Evolutionary conservation across 2,888 invertebrate species (phyloP), one percentile per base, ranked within the genome.

Genomic region (Platypus cylindrus): DNA sequence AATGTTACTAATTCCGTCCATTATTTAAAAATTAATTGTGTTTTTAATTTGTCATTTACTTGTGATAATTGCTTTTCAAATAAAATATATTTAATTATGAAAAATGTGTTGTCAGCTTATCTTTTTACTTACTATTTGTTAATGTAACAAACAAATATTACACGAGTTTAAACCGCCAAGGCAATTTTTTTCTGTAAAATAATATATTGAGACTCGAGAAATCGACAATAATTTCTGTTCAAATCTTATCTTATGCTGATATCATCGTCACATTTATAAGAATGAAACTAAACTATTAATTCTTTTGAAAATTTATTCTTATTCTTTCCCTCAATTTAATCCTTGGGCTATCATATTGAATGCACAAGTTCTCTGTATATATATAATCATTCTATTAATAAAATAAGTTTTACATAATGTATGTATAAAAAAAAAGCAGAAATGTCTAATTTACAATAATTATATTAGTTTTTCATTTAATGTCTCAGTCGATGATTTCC

Each of bases 1-100:
- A 41, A 5, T 12, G 22, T 28, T 16, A 32, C 36, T 43, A 44
- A 45, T 36, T 45, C 39, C 37, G 44, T 50, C 45, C 40, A 47
- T 48, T 51, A n/a, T n/a, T 50, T 52, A 51, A 53, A 44, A 49
- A 54, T 53, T 56, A 56, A 57, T 55, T 53, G 52, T 54, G 58
- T 58, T 61, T 55, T 54, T 56, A 57, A 58, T 60, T 59, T 62
- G 63, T 62, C 62, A 61, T 58, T n/a, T n/a, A 53, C 58, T 60
- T 63, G 63, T 63, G 63, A 63, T 63, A 63, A 62, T 61, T 59
- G 62, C 62, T 63, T 62, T 59, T 27, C 57, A 60, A 61, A 62
- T 62, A 62, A 60, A 50, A 40, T 40, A 59, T 60, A 56, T 60
- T 62, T 60, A 58, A 58, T 60, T 53, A 51, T 52, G 41, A 16